Percentiles rank a stretch among this genome's conserved stretches.
Conservation (phyloP, 2,888 invertebrate species). For the Atrina japonica region DNA sequence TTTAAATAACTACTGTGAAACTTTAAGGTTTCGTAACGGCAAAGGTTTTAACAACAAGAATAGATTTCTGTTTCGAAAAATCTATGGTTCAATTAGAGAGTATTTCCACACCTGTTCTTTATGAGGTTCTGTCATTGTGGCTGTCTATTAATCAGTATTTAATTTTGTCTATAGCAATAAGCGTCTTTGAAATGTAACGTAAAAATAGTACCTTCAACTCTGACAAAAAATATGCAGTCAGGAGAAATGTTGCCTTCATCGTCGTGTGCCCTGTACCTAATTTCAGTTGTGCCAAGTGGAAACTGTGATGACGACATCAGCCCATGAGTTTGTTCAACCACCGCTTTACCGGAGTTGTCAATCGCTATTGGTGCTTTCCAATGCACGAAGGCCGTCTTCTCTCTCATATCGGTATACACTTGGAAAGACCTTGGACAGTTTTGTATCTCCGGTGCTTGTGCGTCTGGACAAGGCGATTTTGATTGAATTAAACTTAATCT, state of each 20-base stretch:
- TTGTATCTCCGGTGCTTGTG: conserved; percentile 12
- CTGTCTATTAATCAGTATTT: too few species aligned
- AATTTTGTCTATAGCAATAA: too few species aligned
- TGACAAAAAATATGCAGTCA: conserved; percentile 27
- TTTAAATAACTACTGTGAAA: not conserved
- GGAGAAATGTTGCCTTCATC: conserved; percentile 26
- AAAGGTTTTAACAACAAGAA: not conserved
- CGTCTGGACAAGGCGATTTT: conserved; percentile 25
- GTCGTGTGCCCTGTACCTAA: conserved; percentile 30
- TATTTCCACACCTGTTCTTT: too few species aligned
- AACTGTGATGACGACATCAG: conserved; percentile 6
- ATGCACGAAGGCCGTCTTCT: conserved; percentile 1
- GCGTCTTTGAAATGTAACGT: too few species aligned
- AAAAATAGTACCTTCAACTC: conserved; percentile 38
- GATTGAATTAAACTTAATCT: too few species aligned
- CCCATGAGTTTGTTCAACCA: conserved; percentile 17
- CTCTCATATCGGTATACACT: conserved; percentile 23
- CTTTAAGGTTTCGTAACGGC: too few species aligned
- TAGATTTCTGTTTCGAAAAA: too few species aligned
- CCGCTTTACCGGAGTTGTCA: conserved; percentile 30
- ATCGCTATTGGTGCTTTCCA: conserved; percentile 33
- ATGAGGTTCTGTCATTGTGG: too few species aligned
- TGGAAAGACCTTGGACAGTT: conserved; percentile 21
- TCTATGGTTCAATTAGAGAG: too few species aligned
- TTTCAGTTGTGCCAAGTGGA: conserved; percentile 10